Evolutionary conservation across 2,888 invertebrate species (phyloP).

Genomic region (Ornithoptera priamus): DNA sequence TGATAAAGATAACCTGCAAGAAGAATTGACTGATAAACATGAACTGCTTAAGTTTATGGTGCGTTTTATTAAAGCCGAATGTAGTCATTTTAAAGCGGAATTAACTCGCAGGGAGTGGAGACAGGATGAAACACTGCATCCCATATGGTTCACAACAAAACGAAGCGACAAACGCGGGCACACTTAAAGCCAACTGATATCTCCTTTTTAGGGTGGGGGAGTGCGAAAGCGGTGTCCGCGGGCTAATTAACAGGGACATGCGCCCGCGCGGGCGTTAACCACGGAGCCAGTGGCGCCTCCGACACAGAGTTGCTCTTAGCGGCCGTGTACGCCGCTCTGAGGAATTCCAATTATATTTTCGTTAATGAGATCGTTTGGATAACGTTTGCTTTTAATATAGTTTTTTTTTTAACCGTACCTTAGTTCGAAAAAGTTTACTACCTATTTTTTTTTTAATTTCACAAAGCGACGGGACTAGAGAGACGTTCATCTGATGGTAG

Average conservation of each 20-base stretch:
- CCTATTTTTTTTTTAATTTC: conserved; percentile 33
- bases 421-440: conserved; percentile 8
- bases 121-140: conserved; percentile 3
- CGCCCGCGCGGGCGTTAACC: conserved; percentile 68
- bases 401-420: too few species aligned
- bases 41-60: too few species aligned
- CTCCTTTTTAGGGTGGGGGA: conserved; percentile 69
- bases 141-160: conserved; percentile 43
- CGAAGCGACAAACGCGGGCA: conserved; percentile 49
- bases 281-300: conserved; percentile 51
- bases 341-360: conserved; percentile 67
- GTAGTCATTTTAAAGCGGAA: not conserved
- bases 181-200: conserved; percentile 65
- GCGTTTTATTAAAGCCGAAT: too few species aligned
- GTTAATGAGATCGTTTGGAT: conserved; percentile 46
- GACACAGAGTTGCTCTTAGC: conserved; percentile 75
- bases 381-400: conserved; percentile 10
- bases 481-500: too few species aligned
- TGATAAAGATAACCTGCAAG: too few species aligned
- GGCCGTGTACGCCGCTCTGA: conserved; percentile 67
- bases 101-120: conserved; percentile 10
- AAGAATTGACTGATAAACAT: too few species aligned
- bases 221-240: conserved; percentile 66
- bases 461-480: too few species aligned
- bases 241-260: conserved; percentile 75